phyloP scores from a whole-genome alignment of 2,113 vertebrate genomes.

The Sceloporus undulatus region DNA sequence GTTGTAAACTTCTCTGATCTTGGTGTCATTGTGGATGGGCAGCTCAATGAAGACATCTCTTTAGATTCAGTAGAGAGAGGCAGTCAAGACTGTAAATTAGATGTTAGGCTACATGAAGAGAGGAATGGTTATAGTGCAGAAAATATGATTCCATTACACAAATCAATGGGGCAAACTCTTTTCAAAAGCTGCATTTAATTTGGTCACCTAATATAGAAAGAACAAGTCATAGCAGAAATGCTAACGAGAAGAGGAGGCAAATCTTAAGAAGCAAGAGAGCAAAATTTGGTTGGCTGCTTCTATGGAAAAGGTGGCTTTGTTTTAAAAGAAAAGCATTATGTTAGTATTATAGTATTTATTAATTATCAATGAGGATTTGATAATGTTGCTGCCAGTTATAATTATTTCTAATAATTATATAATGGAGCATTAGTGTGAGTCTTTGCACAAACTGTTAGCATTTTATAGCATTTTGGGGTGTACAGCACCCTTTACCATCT shows the following conservation, averaged over 20 bases:
- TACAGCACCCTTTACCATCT: not conserved
- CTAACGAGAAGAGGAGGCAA: conserved; percentile 36
- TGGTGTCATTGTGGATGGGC: conserved; percentile 39
- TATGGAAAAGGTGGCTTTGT: conserved; percentile 39
- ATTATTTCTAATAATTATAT: too few species aligned
- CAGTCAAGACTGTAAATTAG: conserved; percentile 69
- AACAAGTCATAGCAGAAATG: conserved; percentile 43
- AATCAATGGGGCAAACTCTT: conserved; percentile 59
- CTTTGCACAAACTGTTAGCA: not conserved
- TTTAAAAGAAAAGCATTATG: conserved; percentile 54
- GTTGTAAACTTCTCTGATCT: conserved; percentile 30
- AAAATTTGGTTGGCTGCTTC: conserved; percentile 47
- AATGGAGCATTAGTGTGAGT: too few species aligned
- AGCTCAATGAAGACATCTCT: conserved; percentile 63
- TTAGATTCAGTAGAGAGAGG: conserved; percentile 60
- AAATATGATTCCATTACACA: conserved; percentile 66
- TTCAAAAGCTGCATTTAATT: conserved; percentile 48
- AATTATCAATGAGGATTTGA: not conserved
- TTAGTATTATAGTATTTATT: not conserved
- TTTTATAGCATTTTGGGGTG: not conserved
- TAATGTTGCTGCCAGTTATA: too few species aligned
- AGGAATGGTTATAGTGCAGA: conserved; percentile 51
- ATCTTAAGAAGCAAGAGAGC: conserved; percentile 34
- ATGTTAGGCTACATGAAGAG: conserved; percentile 67
- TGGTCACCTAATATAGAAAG: conserved; percentile 59